Base-by-base conservation (phyloP, 1,140 invertebrate species). In the Pseudomyrmex sp. region DNA sequence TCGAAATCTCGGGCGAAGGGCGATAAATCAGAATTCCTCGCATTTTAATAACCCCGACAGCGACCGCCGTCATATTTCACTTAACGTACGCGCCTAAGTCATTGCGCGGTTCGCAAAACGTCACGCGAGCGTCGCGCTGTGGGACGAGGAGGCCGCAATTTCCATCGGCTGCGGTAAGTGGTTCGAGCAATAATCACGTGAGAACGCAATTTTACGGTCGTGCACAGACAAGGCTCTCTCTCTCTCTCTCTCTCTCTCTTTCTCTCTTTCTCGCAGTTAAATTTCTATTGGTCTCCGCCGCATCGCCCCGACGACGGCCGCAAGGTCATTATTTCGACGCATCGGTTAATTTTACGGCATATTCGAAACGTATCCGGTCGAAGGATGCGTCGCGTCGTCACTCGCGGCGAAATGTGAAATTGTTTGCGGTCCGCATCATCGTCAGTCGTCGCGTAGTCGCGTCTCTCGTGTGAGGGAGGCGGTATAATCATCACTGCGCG, bases 171-270 rank as follows among this genome's bases (percentile, higher is more conserved):
- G 79, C 79, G 79, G 79, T 82, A 82, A 82, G 70, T 82, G 79
- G 79, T 82, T 59, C 79, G 59, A 75, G 70, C 72, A 82, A 82
- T 82, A 75, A 82, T 76, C 72, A 83, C 82, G 82, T 76, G 70
- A 83, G 61, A 83, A 83, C 62, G 82, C 82, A 73, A 82, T 82
- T 83, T 83, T 83, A 83, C 61, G 72, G 82, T 83, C 72, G 62
- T 83, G 15, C 50, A 7, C 35, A 26, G 72, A 73, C 52, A 66
- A 58, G 72, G 52, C 23, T 83, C 35, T 7, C 35, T 35, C 35
- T 35, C 35, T 35, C 35, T 35, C 35, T 35, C 35, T 26, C 2
- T 26, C 26, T 26, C 26, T 26, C 2, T 26, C 1, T 23, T 3
- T 35, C 35, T 35, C 35, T 35, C 35, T 35, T 35, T 35, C 5